These are phyloP conservation scores for Oscheius myriophilus DNA, from an alignment of 2,888 invertebrate species.

Conservation along the genomic window DNA sequence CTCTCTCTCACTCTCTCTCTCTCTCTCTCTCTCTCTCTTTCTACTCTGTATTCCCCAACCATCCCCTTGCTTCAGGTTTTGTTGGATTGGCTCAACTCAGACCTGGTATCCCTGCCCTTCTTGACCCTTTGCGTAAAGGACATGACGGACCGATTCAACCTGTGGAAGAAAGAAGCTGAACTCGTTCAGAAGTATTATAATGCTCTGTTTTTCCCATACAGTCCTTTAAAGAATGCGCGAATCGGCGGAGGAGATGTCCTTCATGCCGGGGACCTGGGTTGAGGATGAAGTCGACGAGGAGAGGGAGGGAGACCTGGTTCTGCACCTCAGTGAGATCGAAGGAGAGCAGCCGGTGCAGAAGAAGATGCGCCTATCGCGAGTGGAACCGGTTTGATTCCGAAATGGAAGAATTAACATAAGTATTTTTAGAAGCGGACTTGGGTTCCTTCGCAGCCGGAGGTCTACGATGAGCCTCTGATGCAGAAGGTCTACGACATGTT, in stretches of 20 bases:
- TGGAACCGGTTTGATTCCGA: conserved; percentile 14
- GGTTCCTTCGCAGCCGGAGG: neutral
- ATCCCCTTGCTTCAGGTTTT: conserved; percentile 21
- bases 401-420: neutral
- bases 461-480: neutral
- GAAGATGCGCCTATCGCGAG: neutral
- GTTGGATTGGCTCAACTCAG: conserved; percentile 22
- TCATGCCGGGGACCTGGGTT: conserved; percentile 11
- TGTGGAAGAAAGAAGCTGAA: neutral
- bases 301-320: neutral
- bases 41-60: too few relatives aligned
- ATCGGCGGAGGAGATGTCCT: neutral
- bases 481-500: conserved; percentile 17
- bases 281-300: neutral
- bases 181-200: conserved; percentile 4
- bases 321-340: conserved; percentile 1
- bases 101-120: conserved; percentile 3
- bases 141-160: neutral
- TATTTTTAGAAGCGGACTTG: conserved; percentile 3
- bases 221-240: neutral
- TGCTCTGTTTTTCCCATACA: neutral
- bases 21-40: too few relatives aligned
- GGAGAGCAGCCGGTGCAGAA: neutral
- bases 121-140: conserved; percentile 13
- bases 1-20: too few relatives aligned